Base-by-base conservation (phyloP, 2,888 invertebrate genomes). In the Dasypogon diadema region DNA sequence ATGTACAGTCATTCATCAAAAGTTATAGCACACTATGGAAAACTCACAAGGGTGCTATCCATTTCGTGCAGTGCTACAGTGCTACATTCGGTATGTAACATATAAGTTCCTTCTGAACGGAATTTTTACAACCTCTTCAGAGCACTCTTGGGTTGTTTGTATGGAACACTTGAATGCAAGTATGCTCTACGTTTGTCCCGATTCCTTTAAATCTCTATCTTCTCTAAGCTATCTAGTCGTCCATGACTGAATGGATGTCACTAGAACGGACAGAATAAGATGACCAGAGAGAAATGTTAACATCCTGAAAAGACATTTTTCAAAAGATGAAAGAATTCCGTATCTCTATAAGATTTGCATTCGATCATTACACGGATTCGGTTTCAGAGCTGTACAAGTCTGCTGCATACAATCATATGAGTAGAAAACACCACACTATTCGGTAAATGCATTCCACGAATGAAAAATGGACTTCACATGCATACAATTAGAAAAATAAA, bases 211-310 rank as follows among this genome's bases (percentile, higher is more conserved):
- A 48, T 24, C 48, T 48, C 48, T 68, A 68, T 68, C 46, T 14
- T 68, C 48, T 48, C 48, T 68, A 68, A 48, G 65, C 65, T 68
- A 68, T 68, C 65, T 48, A 68, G 48, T 48, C 48, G 10, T 48
- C 48, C 48, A 68, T 42, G 46, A 68, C 22, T 68, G 65, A 68
- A 68, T 48, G 22, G 48, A 68, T 68, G 65, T 68, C 65, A 24
- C 34, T 48, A 12, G 65, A 48, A 68, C 16, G 48, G 46, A 48
- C 46, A 48, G 46, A 68, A 68, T 48, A 48, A 46, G 48, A 68
- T 48, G 48, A 48, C 46, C 46, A 68, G 16, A 48, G 12, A 18
- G 48, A 68, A 48, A 68, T 68, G 24, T 24, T 68, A 24, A 24
- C 24, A 48, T 48, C 6, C 48, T 68, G 65, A 68, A 68, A 68